A percentile compares a stretch with the other conserved stretches of the same genome.
phyloP scores from a whole-genome alignment of 2,797 vertebrate species.

The Coregonus suidteri region DNA sequence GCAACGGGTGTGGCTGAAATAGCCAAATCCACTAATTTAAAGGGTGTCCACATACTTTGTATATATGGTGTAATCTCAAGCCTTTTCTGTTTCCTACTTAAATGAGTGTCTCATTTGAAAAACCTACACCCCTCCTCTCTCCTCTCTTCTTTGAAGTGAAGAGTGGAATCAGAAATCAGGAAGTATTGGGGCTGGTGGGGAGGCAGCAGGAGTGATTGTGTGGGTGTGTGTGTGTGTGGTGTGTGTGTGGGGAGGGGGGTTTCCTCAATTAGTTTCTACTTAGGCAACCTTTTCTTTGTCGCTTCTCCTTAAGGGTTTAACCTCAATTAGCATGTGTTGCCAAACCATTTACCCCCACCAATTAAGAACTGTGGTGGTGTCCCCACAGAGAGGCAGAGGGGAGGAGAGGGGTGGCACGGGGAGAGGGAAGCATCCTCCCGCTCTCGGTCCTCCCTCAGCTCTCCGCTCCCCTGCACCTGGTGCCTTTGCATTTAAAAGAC shows the following conservation, averaged over 20 bases:
- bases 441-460: background rate
- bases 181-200: background rate
- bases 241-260: background rate
- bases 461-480: background rate
- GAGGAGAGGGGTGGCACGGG: slow-evolving; percentile 11
- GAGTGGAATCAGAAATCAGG: background rate
- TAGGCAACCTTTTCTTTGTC: slow-evolving; percentile 12
- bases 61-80: background rate
- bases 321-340: slow-evolving; percentile 43
- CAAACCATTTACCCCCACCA: slow-evolving; percentile 45
- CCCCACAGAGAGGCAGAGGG: slow-evolving; percentile 4
- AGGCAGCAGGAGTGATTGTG: background rate
- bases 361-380: slow-evolving; percentile 49
- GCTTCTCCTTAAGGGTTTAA: slow-evolving; percentile 11
- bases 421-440: slow-evolving; percentile 19
- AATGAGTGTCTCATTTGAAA: background rate
- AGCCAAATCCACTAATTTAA: no score
- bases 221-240: no score
- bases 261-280: background rate
- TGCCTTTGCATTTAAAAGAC: slow-evolving; percentile 66
- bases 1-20: no score
- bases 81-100: background rate
- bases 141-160: background rate
- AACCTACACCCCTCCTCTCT: background rate
- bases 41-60: no score